Evolutionary conservation across 1,140 invertebrate species (phyloP).

Genomic region (Caenorhabditis briggsae): DNA sequence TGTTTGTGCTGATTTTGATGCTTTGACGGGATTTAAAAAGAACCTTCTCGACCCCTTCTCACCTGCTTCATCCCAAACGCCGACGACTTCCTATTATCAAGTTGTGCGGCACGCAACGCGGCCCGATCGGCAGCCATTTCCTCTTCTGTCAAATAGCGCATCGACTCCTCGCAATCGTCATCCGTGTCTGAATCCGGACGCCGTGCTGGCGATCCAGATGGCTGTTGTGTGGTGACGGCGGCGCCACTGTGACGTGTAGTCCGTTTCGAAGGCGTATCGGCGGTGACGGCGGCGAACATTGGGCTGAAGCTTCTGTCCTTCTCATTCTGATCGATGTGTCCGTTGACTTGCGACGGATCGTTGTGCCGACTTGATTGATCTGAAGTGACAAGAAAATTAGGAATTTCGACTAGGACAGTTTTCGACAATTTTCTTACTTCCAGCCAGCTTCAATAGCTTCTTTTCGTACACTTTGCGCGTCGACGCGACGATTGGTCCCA

Average conservation of each 20-base stretch:
- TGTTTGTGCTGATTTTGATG: no score
- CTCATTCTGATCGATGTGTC: background rate
- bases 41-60: no score
- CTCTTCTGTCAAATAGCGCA: conserved; percentile 39
- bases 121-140: conserved; percentile 47
- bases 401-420: background rate
- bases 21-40: no score
- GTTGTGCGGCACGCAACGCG: background rate
- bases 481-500: conserved; percentile 70
- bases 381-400: background rate
- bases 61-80: no score
- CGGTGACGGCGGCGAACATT: background rate
- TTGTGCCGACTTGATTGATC: conserved; percentile 19
- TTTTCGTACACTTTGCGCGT: conserved; percentile 73
- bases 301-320: background rate
- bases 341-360: background rate
- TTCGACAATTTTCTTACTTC: background rate
- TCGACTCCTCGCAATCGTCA: conserved; percentile 39
- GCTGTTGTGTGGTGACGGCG: background rate
- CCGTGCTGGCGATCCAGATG: background rate
- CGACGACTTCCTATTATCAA: no score
- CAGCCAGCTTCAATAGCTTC: conserved; percentile 65
- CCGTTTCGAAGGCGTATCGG: no score
- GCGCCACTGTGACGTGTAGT: background rate
- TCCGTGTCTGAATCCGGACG: conserved; percentile 23